These are phyloP conservation scores for Parazoanthus swiftii DNA, from an alignment of 92 coral and sea anemone species.

Conservation along the genomic window DNA sequence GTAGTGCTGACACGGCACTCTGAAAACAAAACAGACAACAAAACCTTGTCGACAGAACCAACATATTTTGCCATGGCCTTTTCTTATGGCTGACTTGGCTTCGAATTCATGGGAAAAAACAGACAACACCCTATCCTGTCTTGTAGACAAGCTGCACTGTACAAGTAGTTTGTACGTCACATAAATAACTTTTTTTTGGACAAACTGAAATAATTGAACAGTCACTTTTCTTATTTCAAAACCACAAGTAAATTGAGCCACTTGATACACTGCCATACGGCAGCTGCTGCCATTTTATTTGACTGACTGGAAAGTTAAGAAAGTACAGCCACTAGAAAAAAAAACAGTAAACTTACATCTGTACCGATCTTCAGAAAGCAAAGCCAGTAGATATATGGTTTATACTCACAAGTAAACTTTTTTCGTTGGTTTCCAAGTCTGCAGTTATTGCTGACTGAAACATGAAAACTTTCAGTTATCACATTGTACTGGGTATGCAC, in stretches of 20 bases:
- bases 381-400: not conserved
- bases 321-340: not conserved
- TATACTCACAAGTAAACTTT: slow-evolving; percentile 77
- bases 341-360: not conserved
- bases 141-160: too few relatives aligned
- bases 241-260: not conserved
- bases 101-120: too few relatives aligned
- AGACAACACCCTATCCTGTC: too few relatives aligned
- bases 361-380: not conserved
- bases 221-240: not conserved
- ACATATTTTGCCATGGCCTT: not conserved
- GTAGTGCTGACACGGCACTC: slow-evolving; percentile 86
- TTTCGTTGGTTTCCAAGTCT: slow-evolving; percentile 85
- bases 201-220: not conserved
- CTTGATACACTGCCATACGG: not conserved
- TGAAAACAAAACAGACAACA: slow-evolving; percentile 31
- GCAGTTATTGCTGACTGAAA: slow-evolving; percentile 86
- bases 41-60: not conserved
- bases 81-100: too few relatives aligned
- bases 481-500: not conserved
- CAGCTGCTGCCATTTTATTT: not conserved
- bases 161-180: too few relatives aligned
- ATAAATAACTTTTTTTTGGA: not conserved
- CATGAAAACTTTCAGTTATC: not conserved
- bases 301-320: not conserved